Evolutionary conservation across 2,888 invertebrate genomes (phyloP), one percentile per base, ranked within the genome.

Genomic region (Imbricaverruca yamaguchii): DNA sequence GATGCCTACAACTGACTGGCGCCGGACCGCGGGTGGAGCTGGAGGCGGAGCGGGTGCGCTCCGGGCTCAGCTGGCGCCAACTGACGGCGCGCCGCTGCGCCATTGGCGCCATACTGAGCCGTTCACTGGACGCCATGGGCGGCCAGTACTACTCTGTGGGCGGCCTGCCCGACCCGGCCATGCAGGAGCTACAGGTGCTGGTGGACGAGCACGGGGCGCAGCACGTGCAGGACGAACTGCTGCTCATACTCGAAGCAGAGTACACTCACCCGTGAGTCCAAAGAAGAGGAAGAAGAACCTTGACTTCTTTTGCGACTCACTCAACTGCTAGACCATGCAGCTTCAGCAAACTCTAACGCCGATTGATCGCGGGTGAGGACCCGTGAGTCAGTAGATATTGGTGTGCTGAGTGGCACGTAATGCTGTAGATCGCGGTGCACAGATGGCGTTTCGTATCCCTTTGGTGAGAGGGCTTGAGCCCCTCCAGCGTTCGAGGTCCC

Each of bases 81-180:
- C 80, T 80, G 25, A 7, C 63, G 10, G 21, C 53, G 15, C 23
- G 74, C 23, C 74, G 53, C 18, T 12, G 21, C 18, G 21, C 53
- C 4, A 53, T 74, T 8, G 74, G 53, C 2, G 74, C 21, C 2
- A 3, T 15, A 10, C 21, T 74, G 12, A 11, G 74, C 55, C 2
- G 18, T 10, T 21, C 21, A 21, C 74, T 74, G 74, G 74, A 74
- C 55, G 13, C 23, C 10, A 53, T 74, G 74, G 74, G 74, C 21
- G 21, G 23, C 74, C 23, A 55, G 53, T 74, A 74, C 74, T 74
- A 21, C 74, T 21, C 53, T 23, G 53, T 74, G 18, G 74, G 74
- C 21, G 74, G 74, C 74, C 74, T 74, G 74, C 74, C 74, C 9
- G 74, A 74, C 74, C 74, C 74, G 8, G 74, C 74, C 74, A 55